These are phyloP conservation scores for Sternarchorhynchus goeldii DNA, from an alignment of 2,797 vertebrate genomes.

Conservation along the genomic window DNA sequence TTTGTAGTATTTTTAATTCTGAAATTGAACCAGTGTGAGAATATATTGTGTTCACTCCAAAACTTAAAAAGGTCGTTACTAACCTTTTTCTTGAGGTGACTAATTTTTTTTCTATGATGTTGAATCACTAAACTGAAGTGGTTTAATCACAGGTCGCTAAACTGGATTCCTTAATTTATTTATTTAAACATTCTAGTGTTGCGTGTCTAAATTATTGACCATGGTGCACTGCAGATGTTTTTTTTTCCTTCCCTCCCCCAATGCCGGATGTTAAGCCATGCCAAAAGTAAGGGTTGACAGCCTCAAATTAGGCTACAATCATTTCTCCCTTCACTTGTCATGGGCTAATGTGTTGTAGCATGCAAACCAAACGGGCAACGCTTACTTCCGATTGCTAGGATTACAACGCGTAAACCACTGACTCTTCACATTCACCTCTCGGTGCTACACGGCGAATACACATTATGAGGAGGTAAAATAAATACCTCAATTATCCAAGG, in stretches of 20 bases:
- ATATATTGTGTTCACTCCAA: no score
- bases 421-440: neutral
- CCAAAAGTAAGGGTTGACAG: neutral
- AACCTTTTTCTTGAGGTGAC: no score
- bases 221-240: neutral
- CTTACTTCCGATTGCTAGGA: slow-evolving; percentile 12
- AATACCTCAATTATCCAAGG: slow-evolving; percentile 14
- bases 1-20: no score
- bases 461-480: neutral
- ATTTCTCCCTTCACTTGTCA: neutral
- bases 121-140: no score
- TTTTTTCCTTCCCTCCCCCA: neutral
- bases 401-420: neutral
- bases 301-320: neutral
- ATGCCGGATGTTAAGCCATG: neutral
- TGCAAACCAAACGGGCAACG: slow-evolving; percentile 5
- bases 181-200: neutral
- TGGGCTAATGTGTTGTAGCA: slow-evolving; percentile 14
- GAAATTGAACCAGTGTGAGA: no score
- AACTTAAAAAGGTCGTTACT: no score
- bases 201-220: neutral
- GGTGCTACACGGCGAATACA: neutral
- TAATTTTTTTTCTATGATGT: no score
- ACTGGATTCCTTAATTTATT: neutral
- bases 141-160: no score